Evolutionary conservation across 2,888 invertebrate species (phyloP).

Genomic region (Macrosiphum euphorbiae): DNA sequence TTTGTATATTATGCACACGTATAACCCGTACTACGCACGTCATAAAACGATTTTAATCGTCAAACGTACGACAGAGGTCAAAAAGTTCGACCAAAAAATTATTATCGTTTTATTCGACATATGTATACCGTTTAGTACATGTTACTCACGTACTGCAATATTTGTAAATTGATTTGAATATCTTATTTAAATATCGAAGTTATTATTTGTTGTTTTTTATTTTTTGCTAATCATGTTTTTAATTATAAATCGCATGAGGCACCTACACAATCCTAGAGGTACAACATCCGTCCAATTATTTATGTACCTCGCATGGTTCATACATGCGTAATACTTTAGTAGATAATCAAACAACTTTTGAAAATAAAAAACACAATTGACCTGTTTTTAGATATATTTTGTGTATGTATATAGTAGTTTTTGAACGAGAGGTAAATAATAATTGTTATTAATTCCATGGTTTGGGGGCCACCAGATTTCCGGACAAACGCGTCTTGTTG

Average conservation of each 20-base stretch:
- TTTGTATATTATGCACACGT: not conserved
- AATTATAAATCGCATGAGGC: not conserved
- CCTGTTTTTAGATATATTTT: not conserved
- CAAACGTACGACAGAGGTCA: not conserved
- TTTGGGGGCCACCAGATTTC: not conserved
- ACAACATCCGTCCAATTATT: not conserved
- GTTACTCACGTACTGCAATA: not conserved
- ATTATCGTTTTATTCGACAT: not conserved
- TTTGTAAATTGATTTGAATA: not conserved
- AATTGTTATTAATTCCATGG: not conserved
- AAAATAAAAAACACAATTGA: not conserved
- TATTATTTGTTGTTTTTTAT: not conserved
- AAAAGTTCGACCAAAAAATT: not conserved
- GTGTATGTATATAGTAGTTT: not conserved
- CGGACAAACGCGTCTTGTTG: not conserved
- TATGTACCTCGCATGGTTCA: too few species aligned
- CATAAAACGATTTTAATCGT: not conserved
- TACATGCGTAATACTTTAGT: not conserved
- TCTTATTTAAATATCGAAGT: not conserved
- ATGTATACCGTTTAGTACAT: too few species aligned
- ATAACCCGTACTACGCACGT: not conserved
- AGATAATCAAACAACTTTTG: not conserved
- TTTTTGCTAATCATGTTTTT: not conserved
- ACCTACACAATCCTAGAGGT: not conserved
- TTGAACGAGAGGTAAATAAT: not conserved